Base-by-base conservation (phyloP, 2,797 vertebrate species). In the Gadopsis marmoratus region DNA sequence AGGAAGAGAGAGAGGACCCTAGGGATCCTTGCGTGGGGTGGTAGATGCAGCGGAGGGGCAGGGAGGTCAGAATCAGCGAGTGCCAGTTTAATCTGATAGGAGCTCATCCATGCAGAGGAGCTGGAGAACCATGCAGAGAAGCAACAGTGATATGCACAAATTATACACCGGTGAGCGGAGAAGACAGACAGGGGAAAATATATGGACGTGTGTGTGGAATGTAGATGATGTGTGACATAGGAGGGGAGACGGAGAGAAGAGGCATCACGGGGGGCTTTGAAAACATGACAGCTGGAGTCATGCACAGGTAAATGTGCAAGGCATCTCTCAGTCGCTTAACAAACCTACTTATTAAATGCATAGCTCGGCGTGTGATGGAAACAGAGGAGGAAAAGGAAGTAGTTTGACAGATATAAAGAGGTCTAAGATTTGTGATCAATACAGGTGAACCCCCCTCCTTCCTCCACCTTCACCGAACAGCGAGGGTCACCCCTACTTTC, bases 81-180 rank as follows among this genome's bases (percentile, higher is more conserved):
- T 78, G 77, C 81, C 78, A 82, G 81, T 88, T 94, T 94, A 94
- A 95, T 95, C 94, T 92, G 92, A 94, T 92, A 84, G 88, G 90
- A 91, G 93, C 92, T 95, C 89, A 94, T 91, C 91, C 93, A 91
- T 89, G 91, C 90, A 91, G 93, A 92, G 87, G 86, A 92, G 91
- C 88, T 87, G 89, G 78, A 90, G 90, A 92, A 55, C 78, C 93
- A 88, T 86, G 88, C 92, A 74, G 93, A 87, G 93, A 89, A 80
- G 89, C 88, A 92, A 86, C 86, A 89, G 88, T 82, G 88, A 92
- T 92, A 90, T 89, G 90, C 89, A 88, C 90, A 94, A 93, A 93
- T 93, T 92, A 92, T 82, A 73, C 81, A 81, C 80, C 72, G 54
- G 87, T 66, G 82, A 84, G 75, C 71, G 80, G 72, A 78, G 91